Conservation (phyloP, 1,140 invertebrate species). For the Bombus vancouverensis region DNA sequence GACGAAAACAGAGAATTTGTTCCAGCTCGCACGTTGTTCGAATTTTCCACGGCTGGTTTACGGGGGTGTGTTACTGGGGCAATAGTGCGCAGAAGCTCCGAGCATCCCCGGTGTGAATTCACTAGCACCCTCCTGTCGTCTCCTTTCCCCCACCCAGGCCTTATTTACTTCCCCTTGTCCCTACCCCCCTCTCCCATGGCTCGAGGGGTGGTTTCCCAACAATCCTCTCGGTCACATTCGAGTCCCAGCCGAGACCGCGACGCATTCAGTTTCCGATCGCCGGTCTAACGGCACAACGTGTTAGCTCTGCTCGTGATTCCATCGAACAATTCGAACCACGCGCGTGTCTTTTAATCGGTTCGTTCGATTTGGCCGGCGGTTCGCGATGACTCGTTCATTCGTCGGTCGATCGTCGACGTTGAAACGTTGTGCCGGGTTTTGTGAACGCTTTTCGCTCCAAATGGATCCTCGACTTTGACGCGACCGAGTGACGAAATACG, state of each 20-base stretch:
- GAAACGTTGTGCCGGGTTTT: neutral
- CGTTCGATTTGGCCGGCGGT: neutral
- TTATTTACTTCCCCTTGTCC: constrained; percentile 5
- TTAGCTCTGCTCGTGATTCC: neutral
- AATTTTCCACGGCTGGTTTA: constrained; percentile 54
- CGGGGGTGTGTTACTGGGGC: constrained; percentile 81
- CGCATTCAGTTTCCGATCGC: constrained; percentile 71
- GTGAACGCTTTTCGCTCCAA: neutral
- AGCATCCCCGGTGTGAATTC: constrained; percentile 70
- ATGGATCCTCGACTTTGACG: neutral
- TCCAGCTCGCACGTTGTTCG: constrained; percentile 54
- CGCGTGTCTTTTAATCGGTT: neutral
- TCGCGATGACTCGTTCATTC: neutral
- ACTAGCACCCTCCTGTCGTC: constrained; percentile 48
- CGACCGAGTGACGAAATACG: neutral
- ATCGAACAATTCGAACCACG: neutral
- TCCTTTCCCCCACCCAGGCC: neutral
- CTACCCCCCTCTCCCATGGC: constrained; percentile 52
- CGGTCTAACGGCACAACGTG: constrained; percentile 56
- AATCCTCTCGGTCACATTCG: constrained; percentile 70
- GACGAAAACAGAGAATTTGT: constrained; percentile 47
- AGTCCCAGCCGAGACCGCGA: constrained; percentile 62
- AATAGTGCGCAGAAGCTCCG: constrained; percentile 79
- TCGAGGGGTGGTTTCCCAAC: constrained; percentile 76
- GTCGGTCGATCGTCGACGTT: neutral